Base-by-base conservation (phyloP, 2,888 invertebrate genomes). In the Seira musarum region DNA sequence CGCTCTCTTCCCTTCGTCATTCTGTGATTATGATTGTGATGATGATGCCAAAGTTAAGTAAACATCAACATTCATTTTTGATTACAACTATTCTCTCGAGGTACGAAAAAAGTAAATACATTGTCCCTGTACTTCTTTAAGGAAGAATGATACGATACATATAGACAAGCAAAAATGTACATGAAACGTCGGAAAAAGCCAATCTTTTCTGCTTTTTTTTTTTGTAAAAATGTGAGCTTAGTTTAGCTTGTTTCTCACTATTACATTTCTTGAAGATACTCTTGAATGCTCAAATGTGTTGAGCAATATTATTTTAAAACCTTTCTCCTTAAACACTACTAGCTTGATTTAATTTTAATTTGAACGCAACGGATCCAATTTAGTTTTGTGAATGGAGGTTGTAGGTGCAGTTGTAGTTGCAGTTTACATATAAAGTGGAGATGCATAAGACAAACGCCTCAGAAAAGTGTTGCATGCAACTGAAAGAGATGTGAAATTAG, bases 301-400 rank as follows among this genome's bases (percentile, higher is more conserved):
- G 40, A n/a, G 40, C 40, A 40, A 40, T 8, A 40, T 5, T 8
- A 40, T 40, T 40, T 13, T 71, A 61, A 21, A 35, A 61, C 40
- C 61, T 71, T 72, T 73, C 30, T 15, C 57, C n/a, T n/a, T n/a
- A n/a, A n/a, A n/a, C n/a, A n/a, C n/a, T 73, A 53, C 63, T 17
- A 49, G 24, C 71, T 57, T 53, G 13, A 40, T 19, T 57, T 66
- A 22, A 66, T 65, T n/a, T 66, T 65, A 65, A 65, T 73, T 65
- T 65, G 53, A 73, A 63, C 72, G 63, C 64, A 46, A 70, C 22
- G 72, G 46, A 24, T 64, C 46, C 49, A 72, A 73, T 73, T 57
- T 53, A 73, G 73, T 40, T 40, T 40, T 13, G 40, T 40, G 13
- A 40, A 40, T 40, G 40, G 40, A n/a, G n/a, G n/a, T n/a, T n/a